Evolutionary conservation across 2,113 vertebrate genomes (phyloP).

Genomic region (Chaetura pelagica): DNA sequence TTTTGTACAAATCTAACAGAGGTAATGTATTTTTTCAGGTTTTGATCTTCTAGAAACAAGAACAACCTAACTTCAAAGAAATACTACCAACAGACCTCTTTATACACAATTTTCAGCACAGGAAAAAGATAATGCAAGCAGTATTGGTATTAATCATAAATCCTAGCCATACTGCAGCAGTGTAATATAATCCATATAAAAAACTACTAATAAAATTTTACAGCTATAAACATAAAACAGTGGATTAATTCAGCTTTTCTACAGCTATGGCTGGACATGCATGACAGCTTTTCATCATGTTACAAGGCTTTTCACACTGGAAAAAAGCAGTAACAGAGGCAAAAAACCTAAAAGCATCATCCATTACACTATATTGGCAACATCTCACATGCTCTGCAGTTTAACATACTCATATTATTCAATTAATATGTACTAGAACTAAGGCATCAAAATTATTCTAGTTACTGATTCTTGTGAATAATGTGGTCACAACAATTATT

Average conservation of each 20-base stretch:
- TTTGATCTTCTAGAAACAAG: not conserved
- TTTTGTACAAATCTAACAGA: not conserved
- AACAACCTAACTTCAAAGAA: not conserved
- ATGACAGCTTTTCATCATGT: not conserved
- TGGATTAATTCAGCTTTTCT: not conserved
- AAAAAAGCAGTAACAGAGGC: not conserved
- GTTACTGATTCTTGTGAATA: not conserved
- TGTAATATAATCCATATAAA: not conserved
- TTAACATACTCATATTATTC: not conserved
- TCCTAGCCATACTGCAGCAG: not conserved
- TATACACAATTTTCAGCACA: not conserved
- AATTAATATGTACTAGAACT: not conserved
- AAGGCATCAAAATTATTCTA: not conserved
- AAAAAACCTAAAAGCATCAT: not conserved
- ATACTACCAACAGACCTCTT: not conserved
- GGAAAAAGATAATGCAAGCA: not conserved
- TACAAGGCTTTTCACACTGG: not conserved
- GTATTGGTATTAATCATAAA: not conserved
- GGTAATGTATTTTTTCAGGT: not conserved
- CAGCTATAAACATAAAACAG: not conserved
- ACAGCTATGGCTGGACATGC: not conserved
- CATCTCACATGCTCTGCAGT: not conserved
- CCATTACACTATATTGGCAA: not conserved
- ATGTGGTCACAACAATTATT: not conserved
- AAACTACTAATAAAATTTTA: not conserved